A percentile compares a stretch with the other conserved stretches of the same genome.
These are phyloP conservation scores for Aptenodytes forsteri DNA, from an alignment of 2,113 vertebrate species.

Conservation along the genomic window DNA sequence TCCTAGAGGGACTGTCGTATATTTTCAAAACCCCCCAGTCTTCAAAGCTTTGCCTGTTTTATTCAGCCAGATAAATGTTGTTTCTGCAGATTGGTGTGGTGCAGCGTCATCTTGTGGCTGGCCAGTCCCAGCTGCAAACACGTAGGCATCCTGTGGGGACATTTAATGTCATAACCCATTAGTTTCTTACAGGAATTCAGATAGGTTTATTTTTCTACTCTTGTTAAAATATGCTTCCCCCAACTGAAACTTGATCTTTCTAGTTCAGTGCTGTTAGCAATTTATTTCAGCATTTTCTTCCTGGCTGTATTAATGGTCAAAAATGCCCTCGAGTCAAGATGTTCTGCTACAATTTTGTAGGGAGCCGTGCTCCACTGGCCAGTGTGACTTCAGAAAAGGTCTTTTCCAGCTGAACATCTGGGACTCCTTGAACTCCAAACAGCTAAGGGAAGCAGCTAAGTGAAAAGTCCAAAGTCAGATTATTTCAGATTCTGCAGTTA, in stretches of 20 bases:
- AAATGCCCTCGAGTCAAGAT: not conserved
- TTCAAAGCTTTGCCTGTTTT: not conserved
- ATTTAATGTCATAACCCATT: not conserved
- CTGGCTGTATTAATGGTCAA: not conserved
- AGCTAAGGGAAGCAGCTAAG: not conserved
- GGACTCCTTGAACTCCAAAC: not conserved
- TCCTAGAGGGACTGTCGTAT: not conserved
- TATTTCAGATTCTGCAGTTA: not conserved
- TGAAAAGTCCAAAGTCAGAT: not conserved
- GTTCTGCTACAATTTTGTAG: not conserved
- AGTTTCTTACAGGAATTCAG: not conserved
- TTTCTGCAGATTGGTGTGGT: not conserved
- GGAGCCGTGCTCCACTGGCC: not conserved
- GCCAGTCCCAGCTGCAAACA: not conserved
- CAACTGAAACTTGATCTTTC: not conserved
- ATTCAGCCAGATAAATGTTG: not conserved
- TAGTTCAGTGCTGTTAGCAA: not conserved
- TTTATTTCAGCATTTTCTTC: not conserved
- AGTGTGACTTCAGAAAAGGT: not conserved
- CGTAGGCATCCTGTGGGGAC: not conserved
- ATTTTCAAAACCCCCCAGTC: not conserved
- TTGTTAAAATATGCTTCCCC: not conserved
- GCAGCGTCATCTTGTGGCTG: slow-evolving; percentile 15
- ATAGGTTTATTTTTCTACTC: not conserved
- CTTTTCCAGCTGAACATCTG: not conserved